Percentiles rank a stretch among this genome's conserved stretches.
phyloP scores from a whole-genome alignment of 2,888 invertebrate species.

The Drosophila greeni region DNA sequence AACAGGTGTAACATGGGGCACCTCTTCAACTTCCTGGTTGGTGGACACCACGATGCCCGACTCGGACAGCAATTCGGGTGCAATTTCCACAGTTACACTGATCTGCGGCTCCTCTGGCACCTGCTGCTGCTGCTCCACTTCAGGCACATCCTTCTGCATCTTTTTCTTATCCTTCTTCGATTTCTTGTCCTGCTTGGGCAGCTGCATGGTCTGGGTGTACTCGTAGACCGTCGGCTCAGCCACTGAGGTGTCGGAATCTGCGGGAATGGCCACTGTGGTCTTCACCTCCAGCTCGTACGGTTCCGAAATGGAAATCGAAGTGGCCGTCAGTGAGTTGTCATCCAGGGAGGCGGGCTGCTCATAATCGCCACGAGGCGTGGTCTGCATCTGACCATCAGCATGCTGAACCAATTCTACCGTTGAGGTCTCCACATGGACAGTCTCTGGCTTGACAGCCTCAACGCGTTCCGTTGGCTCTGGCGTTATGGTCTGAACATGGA shows the following conservation, averaged over 20 bases:
- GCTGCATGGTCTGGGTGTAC: conserved; percentile 74
- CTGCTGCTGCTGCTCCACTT: conserved; percentile 47
- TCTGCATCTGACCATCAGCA: conserved; percentile 73
- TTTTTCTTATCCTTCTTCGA: conserved; percentile 78
- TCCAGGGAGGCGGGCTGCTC: conserved; percentile 61
- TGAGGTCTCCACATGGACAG: conserved; percentile 57
- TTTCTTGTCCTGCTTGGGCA: conserved; percentile 72
- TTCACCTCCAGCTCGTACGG: conserved; percentile 79
- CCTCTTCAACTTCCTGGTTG: conserved; percentile 54
- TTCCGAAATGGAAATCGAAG: conserved; percentile 74
- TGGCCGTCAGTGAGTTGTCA: conserved; percentile 64
- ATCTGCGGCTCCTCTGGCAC: conserved; percentile 63
- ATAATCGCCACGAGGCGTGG: conserved; percentile 60
- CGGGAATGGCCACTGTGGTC: conserved; percentile 82
- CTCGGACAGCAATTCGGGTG: conserved; percentile 60
- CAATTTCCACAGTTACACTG: conserved; percentile 74
- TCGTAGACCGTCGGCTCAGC: conserved; percentile 73
- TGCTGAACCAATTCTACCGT: conserved; percentile 57
- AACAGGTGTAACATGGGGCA: conserved; percentile 49
- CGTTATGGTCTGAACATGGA: conserved; percentile 65
- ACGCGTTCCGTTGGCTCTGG: conserved; percentile 56
- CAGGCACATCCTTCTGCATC: conserved; percentile 55
- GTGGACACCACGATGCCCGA: conserved; percentile 64
- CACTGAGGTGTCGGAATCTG: conserved; percentile 79
- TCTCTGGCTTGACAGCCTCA: conserved; percentile 30